phyloP scores from a whole-genome alignment of 2,113 vertebrate genomes.

The Ibidorhyncha struthersii region DNA sequence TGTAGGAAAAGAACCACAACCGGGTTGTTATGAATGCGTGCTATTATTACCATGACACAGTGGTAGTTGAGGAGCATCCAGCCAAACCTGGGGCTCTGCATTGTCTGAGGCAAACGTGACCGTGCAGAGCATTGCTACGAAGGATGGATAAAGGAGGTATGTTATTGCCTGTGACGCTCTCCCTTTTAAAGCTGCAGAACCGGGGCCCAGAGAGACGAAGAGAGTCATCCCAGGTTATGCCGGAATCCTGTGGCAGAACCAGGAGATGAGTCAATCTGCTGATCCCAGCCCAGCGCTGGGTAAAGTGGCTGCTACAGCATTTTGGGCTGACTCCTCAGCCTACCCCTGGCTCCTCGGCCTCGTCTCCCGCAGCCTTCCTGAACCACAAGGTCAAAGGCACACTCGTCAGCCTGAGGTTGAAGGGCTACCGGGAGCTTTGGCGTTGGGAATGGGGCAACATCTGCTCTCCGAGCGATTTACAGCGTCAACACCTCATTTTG shows the following conservation, averaged over 20 bases:
- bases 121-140: accelerated
- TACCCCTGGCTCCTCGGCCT: not conserved
- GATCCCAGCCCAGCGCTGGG: not conserved
- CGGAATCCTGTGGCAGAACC: not conserved
- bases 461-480: not conserved
- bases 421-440: not conserved
- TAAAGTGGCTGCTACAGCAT: not conserved
- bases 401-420: not conserved
- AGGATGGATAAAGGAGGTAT: not conserved
- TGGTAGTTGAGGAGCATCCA: not conserved
- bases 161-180: not conserved
- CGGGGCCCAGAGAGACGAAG: not conserved
- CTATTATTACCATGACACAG: not conserved
- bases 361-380: not conserved
- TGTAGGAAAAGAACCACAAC: not conserved
- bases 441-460: not conserved
- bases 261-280: not conserved
- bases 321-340: not conserved
- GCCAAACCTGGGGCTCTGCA: not conserved
- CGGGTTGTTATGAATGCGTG: not conserved
- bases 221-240: not conserved
- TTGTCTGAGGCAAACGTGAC: not conserved
- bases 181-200: not conserved
- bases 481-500: not conserved
- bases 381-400: not conserved